These are phyloP conservation scores for Cactoblastis cactorum DNA, from an alignment of 2,888 invertebrate genomes.

Conservation along the genomic window DNA sequence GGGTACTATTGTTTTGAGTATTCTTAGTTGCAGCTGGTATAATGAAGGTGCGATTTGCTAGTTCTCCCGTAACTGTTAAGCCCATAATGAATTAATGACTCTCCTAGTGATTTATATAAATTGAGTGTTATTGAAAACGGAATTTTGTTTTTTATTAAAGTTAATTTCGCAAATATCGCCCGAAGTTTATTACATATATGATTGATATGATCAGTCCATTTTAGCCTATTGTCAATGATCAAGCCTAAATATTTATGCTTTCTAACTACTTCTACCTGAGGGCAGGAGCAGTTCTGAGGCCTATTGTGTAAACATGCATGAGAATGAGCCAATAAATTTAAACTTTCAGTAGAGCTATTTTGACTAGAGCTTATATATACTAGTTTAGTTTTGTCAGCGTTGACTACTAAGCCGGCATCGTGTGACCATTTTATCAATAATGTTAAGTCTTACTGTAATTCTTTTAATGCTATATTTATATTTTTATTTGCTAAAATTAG, in stretches of 20 bases:
- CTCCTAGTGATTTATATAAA: slow-evolving; percentile 11
- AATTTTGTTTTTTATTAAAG: too few relatives aligned
- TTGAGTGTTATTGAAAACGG: neutral
- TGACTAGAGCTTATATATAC: slow-evolving; percentile 6
- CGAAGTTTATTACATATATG: slow-evolving; percentile 14
- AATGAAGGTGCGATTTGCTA: too few relatives aligned
- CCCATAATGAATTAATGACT: slow-evolving; percentile 3
- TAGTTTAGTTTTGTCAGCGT: slow-evolving; percentile 13
- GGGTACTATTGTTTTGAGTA: neutral
- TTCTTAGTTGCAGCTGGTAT: neutral
- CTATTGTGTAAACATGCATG: neutral
- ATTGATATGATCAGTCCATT: slow-evolving; percentile 15
- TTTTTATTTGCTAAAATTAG: slow-evolving; percentile 20
- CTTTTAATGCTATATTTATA: neutral
- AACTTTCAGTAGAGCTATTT: neutral
- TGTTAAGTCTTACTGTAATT: slow-evolving; percentile 17
- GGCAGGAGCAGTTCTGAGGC: neutral
- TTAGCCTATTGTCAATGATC: slow-evolving; percentile 18
- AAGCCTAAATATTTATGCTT: too few relatives aligned
- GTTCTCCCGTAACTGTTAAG: neutral
- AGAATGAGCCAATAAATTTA: neutral
- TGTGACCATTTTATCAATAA: slow-evolving; percentile 21
- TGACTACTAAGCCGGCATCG: slow-evolving; percentile 23
- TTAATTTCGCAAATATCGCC: slow-evolving; percentile 13
- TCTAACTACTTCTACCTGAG: neutral